Percentiles rank a stretch among this genome's conserved stretches.
Evolutionary conservation across 2,888 invertebrate species (phyloP).

Genomic region (Diplolepis rosae): DNA sequence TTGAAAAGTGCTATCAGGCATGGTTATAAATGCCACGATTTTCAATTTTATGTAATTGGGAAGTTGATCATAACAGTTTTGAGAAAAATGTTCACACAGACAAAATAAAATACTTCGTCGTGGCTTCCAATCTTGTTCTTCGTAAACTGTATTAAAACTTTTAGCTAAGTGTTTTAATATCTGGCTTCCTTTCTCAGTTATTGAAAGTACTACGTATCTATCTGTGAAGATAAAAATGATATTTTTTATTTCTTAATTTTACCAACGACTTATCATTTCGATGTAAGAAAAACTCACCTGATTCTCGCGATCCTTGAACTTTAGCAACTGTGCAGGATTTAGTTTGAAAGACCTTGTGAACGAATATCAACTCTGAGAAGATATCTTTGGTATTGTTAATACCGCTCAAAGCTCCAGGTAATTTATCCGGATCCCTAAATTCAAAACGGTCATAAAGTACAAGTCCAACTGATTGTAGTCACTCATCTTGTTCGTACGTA

Average conservation of each 20-base stretch:
- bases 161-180: slow-evolving; percentile 59
- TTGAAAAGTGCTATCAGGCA: slow-evolving; percentile 56
- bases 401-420: not conserved
- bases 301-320: slow-evolving; percentile 12
- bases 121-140: slow-evolving; percentile 61
- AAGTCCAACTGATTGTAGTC: no score
- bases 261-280: not conserved
- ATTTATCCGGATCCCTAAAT: not conserved
- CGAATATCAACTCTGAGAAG: slow-evolving; percentile 45
- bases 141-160: slow-evolving; percentile 55
- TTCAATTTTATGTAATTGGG: slow-evolving; percentile 53
- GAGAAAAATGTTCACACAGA: slow-evolving; percentile 55
- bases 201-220: slow-evolving; percentile 65
- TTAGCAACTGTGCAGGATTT: slow-evolving; percentile 46
- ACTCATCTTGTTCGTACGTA: not conserved
- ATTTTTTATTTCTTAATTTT: not conserved
- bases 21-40: slow-evolving; percentile 61
- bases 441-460: no score
- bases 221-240: slow-evolving; percentile 50
- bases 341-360: slow-evolving; percentile 51
- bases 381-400: slow-evolving; percentile 47
- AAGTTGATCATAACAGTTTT: slow-evolving; percentile 57
- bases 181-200: slow-evolving; percentile 58
- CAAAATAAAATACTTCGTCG: slow-evolving; percentile 66
- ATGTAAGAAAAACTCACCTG: slow-evolving; percentile 34